Percentiles rank a stretch among this genome's conserved stretches.
These are phyloP conservation scores for Notocelia uddmanniana DNA, from an alignment of 2,888 invertebrate genomes.

Conservation along the genomic window DNA sequence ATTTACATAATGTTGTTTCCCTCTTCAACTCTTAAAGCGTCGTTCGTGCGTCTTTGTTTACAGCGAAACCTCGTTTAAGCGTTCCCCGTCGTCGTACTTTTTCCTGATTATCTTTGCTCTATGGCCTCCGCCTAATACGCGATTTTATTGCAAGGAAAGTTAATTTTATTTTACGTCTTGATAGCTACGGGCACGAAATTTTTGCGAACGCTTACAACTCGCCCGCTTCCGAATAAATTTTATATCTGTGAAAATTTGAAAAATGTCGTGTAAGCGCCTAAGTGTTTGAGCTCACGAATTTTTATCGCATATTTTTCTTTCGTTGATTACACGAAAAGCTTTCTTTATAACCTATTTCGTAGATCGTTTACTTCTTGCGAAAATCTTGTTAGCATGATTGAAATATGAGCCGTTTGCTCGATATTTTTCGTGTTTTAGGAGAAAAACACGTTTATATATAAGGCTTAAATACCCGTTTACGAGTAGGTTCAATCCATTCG, in stretches of 20 bases:
- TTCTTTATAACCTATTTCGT: constrained; percentile 4
- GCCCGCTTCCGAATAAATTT: constrained; percentile 32
- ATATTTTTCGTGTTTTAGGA: not conserved
- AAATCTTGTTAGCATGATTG: not conserved
- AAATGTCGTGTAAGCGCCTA: constrained; percentile 18
- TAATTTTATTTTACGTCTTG: constrained; percentile 42
- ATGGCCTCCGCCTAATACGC: constrained; percentile 32
- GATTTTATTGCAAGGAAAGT: constrained; percentile 42
- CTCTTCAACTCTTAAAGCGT: constrained; percentile 42
- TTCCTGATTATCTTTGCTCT: constrained; percentile 53
- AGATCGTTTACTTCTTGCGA: not conserved
- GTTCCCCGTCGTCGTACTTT: constrained; percentile 48
- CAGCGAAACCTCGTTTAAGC: constrained; percentile 48
- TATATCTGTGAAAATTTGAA: constrained; percentile 31
- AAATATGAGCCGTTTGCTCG: not conserved
- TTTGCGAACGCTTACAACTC: constrained; percentile 22
- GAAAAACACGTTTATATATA: not conserved
- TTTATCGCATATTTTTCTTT: constrained; percentile 47
- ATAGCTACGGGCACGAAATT: constrained; percentile 24
- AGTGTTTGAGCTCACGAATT: not conserved
- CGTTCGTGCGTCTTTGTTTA: constrained; percentile 54
- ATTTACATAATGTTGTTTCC: constrained; percentile 64
- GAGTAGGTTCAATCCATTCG: no score
- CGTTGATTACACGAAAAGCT: not conserved
- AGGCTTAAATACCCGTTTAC: not conserved